Conservation (phyloP, 2,797 vertebrate genomes). For the Sandelia bainsii region DNA sequence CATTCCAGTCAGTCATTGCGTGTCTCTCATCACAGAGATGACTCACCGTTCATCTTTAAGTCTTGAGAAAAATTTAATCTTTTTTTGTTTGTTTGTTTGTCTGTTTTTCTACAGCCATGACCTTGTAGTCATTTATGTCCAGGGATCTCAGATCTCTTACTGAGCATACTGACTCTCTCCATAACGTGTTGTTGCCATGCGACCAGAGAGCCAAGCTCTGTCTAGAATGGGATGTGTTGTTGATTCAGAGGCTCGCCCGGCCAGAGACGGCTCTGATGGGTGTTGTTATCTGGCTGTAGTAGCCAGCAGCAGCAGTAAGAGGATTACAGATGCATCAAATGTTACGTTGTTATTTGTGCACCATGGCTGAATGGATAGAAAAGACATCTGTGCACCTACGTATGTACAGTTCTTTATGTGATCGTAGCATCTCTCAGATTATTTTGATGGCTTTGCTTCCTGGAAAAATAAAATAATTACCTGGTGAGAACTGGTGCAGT, state of each 20-base stretch:
- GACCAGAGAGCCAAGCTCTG: slow-evolving; percentile 71
- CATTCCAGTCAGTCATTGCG: slow-evolving; percentile 9
- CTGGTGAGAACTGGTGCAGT: background rate
- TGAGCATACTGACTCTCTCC: slow-evolving; percentile 56
- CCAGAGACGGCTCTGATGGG: slow-evolving; percentile 74
- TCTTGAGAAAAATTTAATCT: slow-evolving; percentile 16
- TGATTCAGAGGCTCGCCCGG: slow-evolving; percentile 74
- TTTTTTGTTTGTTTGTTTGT: no score
- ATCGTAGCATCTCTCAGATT: background rate
- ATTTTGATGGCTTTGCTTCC: slow-evolving; percentile 1
- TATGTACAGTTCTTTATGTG: background rate
- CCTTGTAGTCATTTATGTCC: slow-evolving; percentile 60
- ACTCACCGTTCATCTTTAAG: slow-evolving; percentile 49
- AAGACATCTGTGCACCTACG: slow-evolving; percentile 3
- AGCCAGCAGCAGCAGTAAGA: slow-evolving; percentile 29
- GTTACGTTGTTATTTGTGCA: background rate
- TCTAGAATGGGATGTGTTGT: slow-evolving; percentile 80
- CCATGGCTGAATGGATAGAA: slow-evolving; percentile 8
- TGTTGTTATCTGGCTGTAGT: slow-evolving; percentile 58
- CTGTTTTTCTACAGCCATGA: slow-evolving; percentile 42
- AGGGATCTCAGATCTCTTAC: slow-evolving; percentile 40
- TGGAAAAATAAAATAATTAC: background rate
- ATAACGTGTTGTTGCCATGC: slow-evolving; percentile 81
- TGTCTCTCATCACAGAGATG: slow-evolving; percentile 50
- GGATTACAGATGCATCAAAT: slow-evolving; percentile 29